Evolutionary conservation across 2,113 vertebrate genomes (phyloP).

Genomic region (Xiphorhynchus elegans): DNA sequence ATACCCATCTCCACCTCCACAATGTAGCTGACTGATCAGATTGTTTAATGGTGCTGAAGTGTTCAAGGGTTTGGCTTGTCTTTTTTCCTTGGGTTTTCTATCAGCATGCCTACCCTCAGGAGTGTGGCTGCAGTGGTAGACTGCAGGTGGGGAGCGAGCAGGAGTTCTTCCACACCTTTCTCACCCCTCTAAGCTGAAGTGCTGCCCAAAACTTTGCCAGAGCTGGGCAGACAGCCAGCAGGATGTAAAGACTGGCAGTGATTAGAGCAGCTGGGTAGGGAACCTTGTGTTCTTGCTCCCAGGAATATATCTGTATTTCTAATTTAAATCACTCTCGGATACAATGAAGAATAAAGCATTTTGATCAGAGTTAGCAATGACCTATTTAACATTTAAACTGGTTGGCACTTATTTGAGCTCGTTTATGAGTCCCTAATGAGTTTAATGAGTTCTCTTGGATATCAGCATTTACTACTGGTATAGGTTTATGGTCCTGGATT

Average conservation of each 20-base stretch:
- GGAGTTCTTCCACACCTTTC: neutral
- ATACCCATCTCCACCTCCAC: neutral
- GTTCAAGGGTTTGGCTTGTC: neutral
- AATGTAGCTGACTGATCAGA: neutral
- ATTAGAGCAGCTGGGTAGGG: neutral
- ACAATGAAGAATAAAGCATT: slow-evolving; percentile 64
- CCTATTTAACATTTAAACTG: slow-evolving; percentile 74
- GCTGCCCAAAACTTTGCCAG: neutral
- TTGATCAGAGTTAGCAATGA: slow-evolving; percentile 57
- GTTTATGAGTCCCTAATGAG: slow-evolving; percentile 53
- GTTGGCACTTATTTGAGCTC: slow-evolving; percentile 72
- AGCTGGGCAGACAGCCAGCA: neutral
- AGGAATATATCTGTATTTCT: slow-evolving; percentile 40
- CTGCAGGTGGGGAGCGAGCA: neutral
- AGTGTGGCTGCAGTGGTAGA: neutral
- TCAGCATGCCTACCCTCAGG: neutral
- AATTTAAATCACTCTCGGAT: slow-evolving; percentile 41
- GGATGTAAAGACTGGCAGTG: neutral
- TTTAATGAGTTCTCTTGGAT: slow-evolving; percentile 75
- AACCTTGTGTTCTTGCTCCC: neutral
- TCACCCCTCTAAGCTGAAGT: neutral
- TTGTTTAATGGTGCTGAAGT: neutral
- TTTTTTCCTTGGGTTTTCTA: neutral
- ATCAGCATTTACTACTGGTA: slow-evolving; percentile 62
- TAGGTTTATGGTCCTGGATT: slow-evolving; percentile 24